Evolutionary conservation across 1,140 invertebrate species (phyloP).

Genomic region (Caenorhabditis inopinata): DNA sequence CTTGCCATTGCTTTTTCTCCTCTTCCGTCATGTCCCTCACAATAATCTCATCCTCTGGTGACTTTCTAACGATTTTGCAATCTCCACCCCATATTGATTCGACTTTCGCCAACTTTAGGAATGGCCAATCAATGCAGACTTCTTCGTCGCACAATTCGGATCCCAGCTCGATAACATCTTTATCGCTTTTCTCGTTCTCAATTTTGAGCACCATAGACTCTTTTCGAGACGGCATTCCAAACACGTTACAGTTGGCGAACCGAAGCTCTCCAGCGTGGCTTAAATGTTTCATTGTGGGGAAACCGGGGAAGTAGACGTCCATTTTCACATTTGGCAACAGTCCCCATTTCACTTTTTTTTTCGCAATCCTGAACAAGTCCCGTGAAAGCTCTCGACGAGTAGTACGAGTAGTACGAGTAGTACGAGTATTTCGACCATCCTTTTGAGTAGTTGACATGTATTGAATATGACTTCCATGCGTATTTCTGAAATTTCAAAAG

Average conservation of each 20-base stretch:
- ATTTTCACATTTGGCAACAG: conserved; percentile 74
- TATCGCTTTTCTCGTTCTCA: conserved; percentile 63
- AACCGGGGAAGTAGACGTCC: conserved; percentile 81
- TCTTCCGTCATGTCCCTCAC: conserved; percentile 4
- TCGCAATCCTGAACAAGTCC: conserved; percentile 67
- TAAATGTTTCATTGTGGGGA: conserved; percentile 83
- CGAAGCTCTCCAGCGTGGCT: conserved; percentile 73
- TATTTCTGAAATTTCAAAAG: conserved; percentile 76
- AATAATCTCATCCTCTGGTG: neutral
- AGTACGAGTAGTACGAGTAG: neutral
- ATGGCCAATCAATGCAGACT: conserved; percentile 84
- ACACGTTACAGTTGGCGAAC: conserved; percentile 77
- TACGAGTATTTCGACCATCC: no score
- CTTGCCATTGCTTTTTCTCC: neutral
- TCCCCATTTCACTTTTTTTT: conserved; percentile 74
- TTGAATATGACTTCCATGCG: conserved; percentile 80
- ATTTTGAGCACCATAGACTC: conserved; percentile 80
- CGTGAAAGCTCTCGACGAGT: conserved; percentile 1
- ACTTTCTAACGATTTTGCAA: neutral
- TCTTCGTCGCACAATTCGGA: conserved; percentile 74
- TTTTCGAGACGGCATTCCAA: conserved; percentile 78
- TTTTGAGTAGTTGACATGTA: neutral
- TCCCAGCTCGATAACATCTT: conserved; percentile 59
- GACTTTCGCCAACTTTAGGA: conserved; percentile 73
- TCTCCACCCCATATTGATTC: conserved; percentile 23